Evolutionary conservation across 1,140 invertebrate genomes (phyloP).

Genomic region (Sarcophaga bullata): DNA sequence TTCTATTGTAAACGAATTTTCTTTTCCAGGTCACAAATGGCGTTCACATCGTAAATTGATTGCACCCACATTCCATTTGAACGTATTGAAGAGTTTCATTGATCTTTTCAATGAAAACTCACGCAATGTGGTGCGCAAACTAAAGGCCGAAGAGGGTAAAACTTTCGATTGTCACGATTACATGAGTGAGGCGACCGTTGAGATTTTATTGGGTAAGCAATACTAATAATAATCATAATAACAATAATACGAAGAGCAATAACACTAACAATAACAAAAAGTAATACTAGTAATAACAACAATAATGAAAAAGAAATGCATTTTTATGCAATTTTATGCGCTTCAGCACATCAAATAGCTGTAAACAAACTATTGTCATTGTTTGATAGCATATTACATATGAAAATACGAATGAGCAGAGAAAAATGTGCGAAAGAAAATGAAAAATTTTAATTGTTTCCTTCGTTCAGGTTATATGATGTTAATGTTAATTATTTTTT

Average conservation of each 20-base stretch:
- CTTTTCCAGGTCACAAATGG: slow-evolving; percentile 77
- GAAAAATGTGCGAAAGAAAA: too few relatives aligned
- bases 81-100: slow-evolving; percentile 84
- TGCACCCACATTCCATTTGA: slow-evolving; percentile 85
- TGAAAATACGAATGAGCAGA: too few relatives aligned
- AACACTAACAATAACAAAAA: too few relatives aligned
- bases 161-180: slow-evolving; percentile 83
- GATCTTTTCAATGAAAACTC: slow-evolving; percentile 84
- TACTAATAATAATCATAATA: background rate
- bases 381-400: too few relatives aligned
- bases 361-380: too few relatives aligned
- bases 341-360: too few relatives aligned
- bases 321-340: too few relatives aligned
- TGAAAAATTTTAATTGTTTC: background rate
- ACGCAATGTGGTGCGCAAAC: slow-evolving; percentile 73
- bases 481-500: too few relatives aligned
- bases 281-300: too few relatives aligned
- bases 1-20: background rate
- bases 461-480: background rate
- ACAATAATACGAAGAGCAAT: too few relatives aligned
- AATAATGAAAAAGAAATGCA: too few relatives aligned
- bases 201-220: slow-evolving; percentile 78
- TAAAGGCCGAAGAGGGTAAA: slow-evolving; percentile 74
- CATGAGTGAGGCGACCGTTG: slow-evolving; percentile 85
- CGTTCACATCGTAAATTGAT: slow-evolving; percentile 82